These are phyloP conservation scores for Acropternis orthonyx DNA, from an alignment of 2,797 vertebrate genomes.

Conservation along the genomic window DNA sequence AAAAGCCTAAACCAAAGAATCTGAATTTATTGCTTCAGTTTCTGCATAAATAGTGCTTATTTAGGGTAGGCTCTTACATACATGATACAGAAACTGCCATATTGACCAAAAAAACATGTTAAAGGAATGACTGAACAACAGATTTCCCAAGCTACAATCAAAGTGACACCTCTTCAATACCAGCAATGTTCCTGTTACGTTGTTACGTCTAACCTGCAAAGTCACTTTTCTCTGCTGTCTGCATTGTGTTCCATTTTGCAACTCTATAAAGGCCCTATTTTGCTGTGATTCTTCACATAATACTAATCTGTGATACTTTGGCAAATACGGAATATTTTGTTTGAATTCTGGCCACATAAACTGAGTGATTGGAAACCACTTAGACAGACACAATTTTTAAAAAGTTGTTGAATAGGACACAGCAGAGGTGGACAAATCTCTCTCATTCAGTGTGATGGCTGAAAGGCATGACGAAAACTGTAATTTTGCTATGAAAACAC, in stretches of 20 bases:
- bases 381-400: background rate
- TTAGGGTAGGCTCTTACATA: accelerated
- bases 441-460: background rate
- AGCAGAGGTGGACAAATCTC: background rate
- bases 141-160: background rate
- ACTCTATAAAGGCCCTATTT: background rate
- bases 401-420: background rate
- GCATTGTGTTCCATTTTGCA: background rate
- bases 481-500: background rate
- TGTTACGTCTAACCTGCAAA: background rate
- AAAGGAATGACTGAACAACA: background rate
- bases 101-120: background rate
- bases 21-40: background rate
- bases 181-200: background rate
- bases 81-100: background rate
- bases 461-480: background rate
- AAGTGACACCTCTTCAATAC: background rate
- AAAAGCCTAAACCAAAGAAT: background rate
- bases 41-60: background rate
- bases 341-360: background rate
- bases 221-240: background rate
- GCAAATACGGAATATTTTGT: background rate
- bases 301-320: background rate
- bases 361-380: background rate
- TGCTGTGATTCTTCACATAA: background rate